Evolutionary conservation across 1,140 invertebrate species (phyloP).

Genomic region (Pseudomyrmex concolor): DNA sequence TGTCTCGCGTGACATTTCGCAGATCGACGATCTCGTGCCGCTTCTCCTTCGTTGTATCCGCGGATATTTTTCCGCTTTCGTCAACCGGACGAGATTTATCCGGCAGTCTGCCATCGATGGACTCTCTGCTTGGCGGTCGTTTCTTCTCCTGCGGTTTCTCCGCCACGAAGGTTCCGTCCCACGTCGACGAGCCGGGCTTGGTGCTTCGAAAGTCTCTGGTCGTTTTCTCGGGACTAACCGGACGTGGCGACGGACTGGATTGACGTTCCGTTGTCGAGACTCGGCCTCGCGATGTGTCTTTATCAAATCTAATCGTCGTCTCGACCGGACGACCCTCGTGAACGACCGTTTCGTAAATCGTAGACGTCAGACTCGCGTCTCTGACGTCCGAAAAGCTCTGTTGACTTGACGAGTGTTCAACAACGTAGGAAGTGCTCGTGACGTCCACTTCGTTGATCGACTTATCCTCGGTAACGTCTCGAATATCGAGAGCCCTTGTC

Average conservation of each 20-base stretch:
- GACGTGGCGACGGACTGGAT: conserved; percentile 24
- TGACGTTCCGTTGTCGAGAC: conserved; percentile 28
- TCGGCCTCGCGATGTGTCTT: not conserved
- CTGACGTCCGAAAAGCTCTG: conserved; percentile 72
- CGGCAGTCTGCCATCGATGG: conserved; percentile 19
- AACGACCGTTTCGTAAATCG: conserved; percentile 60
- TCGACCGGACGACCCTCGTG: conserved; percentile 40
- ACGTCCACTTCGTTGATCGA: conserved; percentile 81
- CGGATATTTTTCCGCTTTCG: not conserved
- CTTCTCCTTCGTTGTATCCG: conserved; percentile 43
- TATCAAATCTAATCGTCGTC: conserved; percentile 35
- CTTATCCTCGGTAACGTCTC: conserved; percentile 79
- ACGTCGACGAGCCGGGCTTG: conserved; percentile 84
- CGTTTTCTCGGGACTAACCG: conserved; percentile 61
- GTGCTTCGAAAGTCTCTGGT: conserved; percentile 32
- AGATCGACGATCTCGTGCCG: conserved; percentile 69
- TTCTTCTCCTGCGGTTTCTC: conserved; percentile 77
- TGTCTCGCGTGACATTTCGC: conserved; percentile 54
- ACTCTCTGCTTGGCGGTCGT: conserved; percentile 67
- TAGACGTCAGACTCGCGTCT: conserved; percentile 55
- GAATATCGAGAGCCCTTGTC: conserved; percentile 70
- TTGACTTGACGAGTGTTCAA: conserved; percentile 78
- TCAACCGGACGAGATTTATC: conserved; percentile 22
- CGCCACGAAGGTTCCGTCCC: conserved; percentile 85
- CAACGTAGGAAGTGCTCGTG: conserved; percentile 75